These are phyloP conservation scores for Chionodraco myersi DNA, from an alignment of 2,113 vertebrate genomes.

Conservation along the genomic window DNA sequence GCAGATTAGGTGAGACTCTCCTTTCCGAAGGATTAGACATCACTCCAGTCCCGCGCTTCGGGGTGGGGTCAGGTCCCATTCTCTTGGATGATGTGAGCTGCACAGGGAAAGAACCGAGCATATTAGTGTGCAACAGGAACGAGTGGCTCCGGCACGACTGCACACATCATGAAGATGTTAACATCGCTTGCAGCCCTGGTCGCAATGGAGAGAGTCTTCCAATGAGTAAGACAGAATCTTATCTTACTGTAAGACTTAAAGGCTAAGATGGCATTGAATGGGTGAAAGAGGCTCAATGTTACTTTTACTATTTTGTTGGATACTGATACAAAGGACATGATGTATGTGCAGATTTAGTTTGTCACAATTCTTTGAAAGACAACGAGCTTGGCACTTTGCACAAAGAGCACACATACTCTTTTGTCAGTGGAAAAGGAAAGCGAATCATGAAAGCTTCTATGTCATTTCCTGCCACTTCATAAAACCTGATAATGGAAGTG, in stretches of 20 bases:
- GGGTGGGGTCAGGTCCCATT: constrained; percentile 84
- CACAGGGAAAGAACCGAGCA: constrained; percentile 88
- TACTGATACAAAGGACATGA: not conserved
- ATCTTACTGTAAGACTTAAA: not conserved
- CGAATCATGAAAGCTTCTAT: constrained; percentile 18
- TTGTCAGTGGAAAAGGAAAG: constrained; percentile 15
- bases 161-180: constrained; percentile 90
- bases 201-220: constrained; percentile 75
- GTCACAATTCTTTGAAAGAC: not conserved
- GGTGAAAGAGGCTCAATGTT: not conserved
- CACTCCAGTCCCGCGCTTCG: constrained; percentile 69
- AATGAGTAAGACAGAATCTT: constrained; percentile 81
- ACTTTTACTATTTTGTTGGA: not conserved
- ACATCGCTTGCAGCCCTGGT: constrained; percentile 85
- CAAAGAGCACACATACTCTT: constrained; percentile 1
- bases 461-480: constrained; percentile 27
- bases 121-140: constrained; percentile 86
- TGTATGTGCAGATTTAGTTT: not conserved
- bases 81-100: constrained; percentile 93
- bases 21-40: constrained; percentile 63
- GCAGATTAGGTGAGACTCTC: constrained; percentile 84
- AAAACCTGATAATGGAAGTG: constrained; percentile 29
- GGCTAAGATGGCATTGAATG: not conserved
- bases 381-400: not conserved
- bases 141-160: constrained; percentile 93